Evolutionary conservation across 2,888 invertebrate genomes (phyloP).

Genomic region (Protodeltote pygarga): DNA sequence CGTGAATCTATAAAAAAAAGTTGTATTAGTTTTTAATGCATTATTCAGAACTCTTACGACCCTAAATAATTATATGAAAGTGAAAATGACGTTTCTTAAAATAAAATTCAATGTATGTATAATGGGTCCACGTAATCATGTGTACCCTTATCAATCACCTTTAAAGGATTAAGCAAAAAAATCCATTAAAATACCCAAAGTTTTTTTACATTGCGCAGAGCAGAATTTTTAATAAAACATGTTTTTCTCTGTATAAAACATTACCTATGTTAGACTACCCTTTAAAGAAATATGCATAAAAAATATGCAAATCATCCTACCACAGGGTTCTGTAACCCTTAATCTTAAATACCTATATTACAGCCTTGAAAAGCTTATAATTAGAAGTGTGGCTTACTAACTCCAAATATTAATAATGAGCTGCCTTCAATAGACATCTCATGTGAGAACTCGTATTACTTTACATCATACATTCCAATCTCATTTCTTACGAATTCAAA

Average conservation of each 20-base stretch:
- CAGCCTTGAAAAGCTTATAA: too few species aligned
- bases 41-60: too few species aligned
- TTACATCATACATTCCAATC: conserved; percentile 2
- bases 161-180: conserved; percentile 41
- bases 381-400: conserved; percentile 1
- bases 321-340: too few species aligned
- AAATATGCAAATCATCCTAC: too few species aligned
- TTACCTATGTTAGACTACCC: not conserved
- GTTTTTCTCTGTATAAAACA: conserved; percentile 2
- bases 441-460: conserved; percentile 1
- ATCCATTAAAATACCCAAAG: conserved; percentile 44
- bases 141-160: conserved; percentile 49
- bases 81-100: too few species aligned
- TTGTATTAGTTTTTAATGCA: too few species aligned
- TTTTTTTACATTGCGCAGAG: conserved; percentile 25
- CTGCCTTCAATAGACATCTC: not conserved
- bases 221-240: conserved; percentile 16
- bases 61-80: too few species aligned
- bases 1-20: too few species aligned
- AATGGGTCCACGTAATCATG: conserved; percentile 36
- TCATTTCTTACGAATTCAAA: conserved; percentile 1
- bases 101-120: too few species aligned
- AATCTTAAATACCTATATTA: too few species aligned
- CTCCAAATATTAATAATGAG: not conserved
- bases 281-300: too few species aligned